Evolutionary conservation across 2,888 invertebrate genomes (phyloP).

Genomic region (Yponomeuta malinellus): DNA sequence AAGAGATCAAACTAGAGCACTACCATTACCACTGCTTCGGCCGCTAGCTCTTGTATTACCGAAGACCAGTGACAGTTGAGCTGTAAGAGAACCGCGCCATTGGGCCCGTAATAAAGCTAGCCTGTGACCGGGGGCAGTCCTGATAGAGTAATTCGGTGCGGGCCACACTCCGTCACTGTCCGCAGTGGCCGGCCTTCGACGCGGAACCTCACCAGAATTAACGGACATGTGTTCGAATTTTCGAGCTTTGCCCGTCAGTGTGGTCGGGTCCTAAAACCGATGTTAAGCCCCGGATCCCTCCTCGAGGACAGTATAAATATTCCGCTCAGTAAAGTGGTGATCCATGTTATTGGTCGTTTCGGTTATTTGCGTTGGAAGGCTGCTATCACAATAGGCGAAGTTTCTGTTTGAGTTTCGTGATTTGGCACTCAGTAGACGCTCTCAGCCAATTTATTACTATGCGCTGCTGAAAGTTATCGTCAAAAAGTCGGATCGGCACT

Average conservation of each 20-base stretch:
- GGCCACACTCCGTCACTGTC: conserved; percentile 65
- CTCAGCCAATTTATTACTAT: too few relatives aligned
- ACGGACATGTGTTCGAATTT: conserved; percentile 59
- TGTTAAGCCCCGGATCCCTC: neutral
- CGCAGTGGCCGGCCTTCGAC: conserved; percentile 35
- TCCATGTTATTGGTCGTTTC: conserved; percentile 1
- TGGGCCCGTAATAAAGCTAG: conserved; percentile 47
- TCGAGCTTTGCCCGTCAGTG: conserved; percentile 37
- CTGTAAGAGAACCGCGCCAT: conserved; percentile 36
- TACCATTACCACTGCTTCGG: too few relatives aligned
- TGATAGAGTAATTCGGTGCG: conserved; percentile 26
- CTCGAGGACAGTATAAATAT: conserved; percentile 10
- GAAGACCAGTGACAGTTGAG: neutral
- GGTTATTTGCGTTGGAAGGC: neutral
- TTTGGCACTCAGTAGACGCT: too few relatives aligned
- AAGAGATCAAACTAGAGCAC: too few relatives aligned
- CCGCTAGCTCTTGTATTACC: too few relatives aligned
- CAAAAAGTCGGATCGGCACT: too few relatives aligned
- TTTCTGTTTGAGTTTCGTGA: too few relatives aligned
- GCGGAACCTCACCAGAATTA: conserved; percentile 56
- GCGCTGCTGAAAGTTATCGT: too few relatives aligned
- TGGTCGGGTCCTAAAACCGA: conserved; percentile 8
- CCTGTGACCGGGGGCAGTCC: conserved; percentile 32
- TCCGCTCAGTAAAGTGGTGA: conserved; percentile 8
- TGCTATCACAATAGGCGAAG: too few relatives aligned